Conservation (phyloP, 2,888 invertebrate species). For the Eucriotettix oculatus region DNA sequence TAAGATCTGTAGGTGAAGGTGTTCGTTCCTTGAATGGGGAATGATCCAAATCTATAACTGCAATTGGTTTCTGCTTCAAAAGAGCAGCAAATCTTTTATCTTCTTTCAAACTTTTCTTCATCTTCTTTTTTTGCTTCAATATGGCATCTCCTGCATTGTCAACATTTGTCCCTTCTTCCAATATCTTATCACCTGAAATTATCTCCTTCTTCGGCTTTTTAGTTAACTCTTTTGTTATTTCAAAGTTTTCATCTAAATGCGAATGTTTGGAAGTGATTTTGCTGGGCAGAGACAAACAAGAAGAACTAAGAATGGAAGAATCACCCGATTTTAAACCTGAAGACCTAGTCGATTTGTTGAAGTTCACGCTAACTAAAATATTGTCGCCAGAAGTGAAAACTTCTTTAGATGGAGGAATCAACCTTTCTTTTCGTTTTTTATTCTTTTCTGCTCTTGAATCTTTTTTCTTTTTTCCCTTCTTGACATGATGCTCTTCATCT, state of each 20-base stretch:
- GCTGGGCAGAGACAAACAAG: not conserved
- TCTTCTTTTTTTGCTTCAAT: conserved; percentile 10
- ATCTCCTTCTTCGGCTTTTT: conserved; percentile 23
- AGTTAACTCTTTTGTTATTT: conserved; percentile 19
- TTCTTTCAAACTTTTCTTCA: conserved; percentile 15
- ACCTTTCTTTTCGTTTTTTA: conserved; percentile 20
- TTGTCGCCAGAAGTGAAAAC: conserved; percentile 87
- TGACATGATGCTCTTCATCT: conserved; percentile 25
- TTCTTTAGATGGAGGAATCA: conserved; percentile 63
- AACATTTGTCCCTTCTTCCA: conserved; percentile 5
- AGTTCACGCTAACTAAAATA: conserved; percentile 82
- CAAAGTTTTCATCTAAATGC: conserved; percentile 19
- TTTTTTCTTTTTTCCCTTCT: conserved; percentile 16
- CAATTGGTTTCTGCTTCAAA: conserved; percentile 52
- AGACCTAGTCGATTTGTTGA: conserved; percentile 31
- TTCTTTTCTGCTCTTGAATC: conserved; percentile 15
- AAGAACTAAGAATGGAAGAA: conserved; percentile 20
- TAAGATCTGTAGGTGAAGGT: conserved; percentile 63
- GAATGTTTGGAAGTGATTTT: conserved; percentile 10
- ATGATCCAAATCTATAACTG: conserved; percentile 69
- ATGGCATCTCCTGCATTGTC: conserved; percentile 6
- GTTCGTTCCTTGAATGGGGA: conserved; percentile 72
- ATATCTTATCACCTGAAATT: conserved; percentile 22
- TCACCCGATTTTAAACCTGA: conserved; percentile 28
- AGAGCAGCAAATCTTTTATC: conserved; percentile 21